A percentile compares a stretch with the other conserved stretches of the same genome.
phyloP scores from a whole-genome alignment of 2,113 vertebrate genomes.

The Mandrillus leucophaeus region DNA sequence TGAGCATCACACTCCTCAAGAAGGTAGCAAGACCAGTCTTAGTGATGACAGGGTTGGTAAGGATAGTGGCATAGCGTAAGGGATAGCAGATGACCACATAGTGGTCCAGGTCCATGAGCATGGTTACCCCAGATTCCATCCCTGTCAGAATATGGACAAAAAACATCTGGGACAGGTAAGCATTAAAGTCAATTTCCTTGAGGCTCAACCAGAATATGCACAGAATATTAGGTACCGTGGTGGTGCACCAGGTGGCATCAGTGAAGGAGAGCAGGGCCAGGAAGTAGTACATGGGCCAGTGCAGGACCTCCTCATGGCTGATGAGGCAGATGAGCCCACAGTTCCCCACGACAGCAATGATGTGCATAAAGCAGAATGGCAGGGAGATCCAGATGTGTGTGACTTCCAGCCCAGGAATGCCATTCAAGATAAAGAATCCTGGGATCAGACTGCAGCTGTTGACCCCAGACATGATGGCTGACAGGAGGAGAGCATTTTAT shows the following conservation, averaged over 20 bases:
- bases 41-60: too few species aligned
- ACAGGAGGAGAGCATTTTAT: constrained; percentile 1
- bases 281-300: constrained; percentile 72
- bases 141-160: too few species aligned
- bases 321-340: constrained; percentile 70
- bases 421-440: constrained; percentile 55
- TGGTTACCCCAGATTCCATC: too few species aligned
- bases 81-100: too few species aligned
- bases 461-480: constrained; percentile 4
- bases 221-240: constrained; percentile 64
- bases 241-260: constrained; percentile 44
- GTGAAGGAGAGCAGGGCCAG: constrained; percentile 67
- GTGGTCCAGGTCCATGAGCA: too few species aligned
- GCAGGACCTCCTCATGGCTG: constrained; percentile 52
- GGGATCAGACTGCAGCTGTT: constrained; percentile 55
- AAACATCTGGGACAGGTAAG: constrained; percentile 65
- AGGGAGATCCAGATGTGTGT: constrained; percentile 73
- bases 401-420: constrained; percentile 66
- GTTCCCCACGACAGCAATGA: constrained; percentile 60
- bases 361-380: constrained; percentile 72
- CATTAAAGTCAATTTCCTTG: constrained; percentile 64
- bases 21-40: too few species aligned
- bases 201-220: constrained; percentile 72
- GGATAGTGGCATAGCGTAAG: too few species aligned
- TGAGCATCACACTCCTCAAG: too few species aligned